Percentiles rank a stretch among this genome's conserved stretches.
Evolutionary conservation across 2,113 vertebrate genomes (phyloP).

Genomic region (Nymphicus hollandicus): DNA sequence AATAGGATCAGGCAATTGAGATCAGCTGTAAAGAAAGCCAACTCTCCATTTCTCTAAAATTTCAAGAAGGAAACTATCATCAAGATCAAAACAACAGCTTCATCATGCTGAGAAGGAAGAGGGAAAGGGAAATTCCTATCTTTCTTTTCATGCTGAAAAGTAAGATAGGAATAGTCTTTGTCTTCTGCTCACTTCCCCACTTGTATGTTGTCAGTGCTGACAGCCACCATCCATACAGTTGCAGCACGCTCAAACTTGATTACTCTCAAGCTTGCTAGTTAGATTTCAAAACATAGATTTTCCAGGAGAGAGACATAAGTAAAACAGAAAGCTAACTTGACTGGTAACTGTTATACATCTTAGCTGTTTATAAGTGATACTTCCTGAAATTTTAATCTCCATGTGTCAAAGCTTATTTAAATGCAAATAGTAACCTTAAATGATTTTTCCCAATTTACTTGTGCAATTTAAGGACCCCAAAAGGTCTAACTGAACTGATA

Average conservation of each 20-base stretch:
- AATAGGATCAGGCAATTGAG: not conserved
- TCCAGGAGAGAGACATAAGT: not conserved
- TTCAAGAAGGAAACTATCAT: not conserved
- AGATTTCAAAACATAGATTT: not conserved
- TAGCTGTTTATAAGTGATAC: not conserved
- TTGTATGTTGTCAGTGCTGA: accelerated
- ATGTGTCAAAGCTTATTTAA: constrained; percentile 33
- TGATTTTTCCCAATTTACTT: not conserved
- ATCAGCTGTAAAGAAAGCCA: not conserved
- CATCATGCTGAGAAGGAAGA: not conserved
- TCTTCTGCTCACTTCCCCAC: not conserved
- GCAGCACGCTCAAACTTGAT: not conserved
- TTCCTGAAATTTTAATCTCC: constrained; percentile 8
- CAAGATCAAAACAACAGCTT: not conserved
- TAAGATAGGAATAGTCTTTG: not conserved
- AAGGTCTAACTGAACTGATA: not conserved
- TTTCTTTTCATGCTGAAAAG: not conserved
- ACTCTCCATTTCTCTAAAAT: not conserved
- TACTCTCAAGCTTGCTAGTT: not conserved
- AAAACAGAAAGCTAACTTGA: not conserved
- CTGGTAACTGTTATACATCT: not conserved
- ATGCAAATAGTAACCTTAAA: constrained; percentile 39
- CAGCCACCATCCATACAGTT: not conserved
- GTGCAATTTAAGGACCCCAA: not conserved
- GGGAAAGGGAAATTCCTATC: not conserved